Base-by-base conservation (phyloP, 2,797 vertebrate species). In the Crotalus adamanteus region DNA sequence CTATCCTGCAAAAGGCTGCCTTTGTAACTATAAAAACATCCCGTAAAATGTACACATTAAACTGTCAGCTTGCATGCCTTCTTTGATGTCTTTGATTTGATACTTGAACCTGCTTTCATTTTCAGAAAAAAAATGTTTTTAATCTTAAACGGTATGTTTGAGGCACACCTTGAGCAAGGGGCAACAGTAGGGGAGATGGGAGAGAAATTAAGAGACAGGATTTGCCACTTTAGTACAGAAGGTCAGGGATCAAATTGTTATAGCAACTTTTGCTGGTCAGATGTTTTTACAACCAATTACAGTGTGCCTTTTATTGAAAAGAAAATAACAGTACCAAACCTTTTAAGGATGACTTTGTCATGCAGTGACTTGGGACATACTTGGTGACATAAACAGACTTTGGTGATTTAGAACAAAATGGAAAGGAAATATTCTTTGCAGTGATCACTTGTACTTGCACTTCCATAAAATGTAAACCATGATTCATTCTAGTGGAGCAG, bases 11-110 rank as follows among this genome's bases (percentile, higher is more conserved):
- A 91, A 91, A 86, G 1, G 0, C 94, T 93, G n/a, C 69, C 91
- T 94, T 90, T 93, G 37, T 93, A 96, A 92, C 94, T 95, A 92
- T 95, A 94, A 96, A 97, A 96, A 95, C 94, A 95, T 90, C 26
- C 37, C 89, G 63, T 92, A 90, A 95, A 92, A 95, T 91, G 47
- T 89, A 93, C 88, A 92, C 51, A 51, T 83, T 94, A 94, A 90
- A 73, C 91, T 92, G 86, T 94, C 14, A 0, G 55, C n/a, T 91
- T 94, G 61, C 93, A 89, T 91, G 92, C n/a, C 90, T 92, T 94
- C 31, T 83, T 93, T 94, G 78, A 87, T 94, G 56, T 93, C 63
- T 93, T 90, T 88, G 56, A 60, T 95, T n/a, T 69, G 87, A 93
- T 13, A 63, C 20, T 94, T 90, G 25, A 63, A 87, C 25, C 91